These are phyloP conservation scores for Oligia fasciuncula DNA, from an alignment of 2,888 invertebrate genomes.

Conservation along the genomic window DNA sequence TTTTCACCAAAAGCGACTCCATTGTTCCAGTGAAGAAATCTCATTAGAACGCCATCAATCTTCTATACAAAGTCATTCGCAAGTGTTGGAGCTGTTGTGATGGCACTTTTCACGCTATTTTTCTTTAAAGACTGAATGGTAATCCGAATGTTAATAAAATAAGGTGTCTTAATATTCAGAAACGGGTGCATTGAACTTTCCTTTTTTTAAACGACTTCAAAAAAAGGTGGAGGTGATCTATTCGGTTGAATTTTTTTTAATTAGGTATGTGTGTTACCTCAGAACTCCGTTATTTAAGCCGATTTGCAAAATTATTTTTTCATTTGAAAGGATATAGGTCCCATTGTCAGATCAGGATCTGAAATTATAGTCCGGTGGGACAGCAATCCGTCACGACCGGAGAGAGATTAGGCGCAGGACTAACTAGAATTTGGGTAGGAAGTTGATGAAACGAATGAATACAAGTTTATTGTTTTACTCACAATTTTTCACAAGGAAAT, in stretches of 20 bases:
- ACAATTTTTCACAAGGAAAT: background rate
- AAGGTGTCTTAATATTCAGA: slow-evolving; percentile 23
- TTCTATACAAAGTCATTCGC: slow-evolving; percentile 63
- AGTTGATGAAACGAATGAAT: no score
- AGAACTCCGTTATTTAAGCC: no score
- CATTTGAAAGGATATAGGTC: no score
- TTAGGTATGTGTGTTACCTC: no score
- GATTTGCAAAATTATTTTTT: no score
- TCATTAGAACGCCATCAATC: slow-evolving; percentile 65
- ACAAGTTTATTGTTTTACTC: background rate
- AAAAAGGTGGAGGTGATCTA: no score
- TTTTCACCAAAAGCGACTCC: slow-evolving; percentile 54
- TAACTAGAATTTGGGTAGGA: no score
- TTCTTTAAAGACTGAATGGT: slow-evolving; percentile 47
- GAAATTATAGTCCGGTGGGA: no score
- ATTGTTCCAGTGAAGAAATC: slow-evolving; percentile 61
- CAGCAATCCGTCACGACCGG: no score
- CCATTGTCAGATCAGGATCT: no score
- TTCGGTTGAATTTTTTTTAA: no score
- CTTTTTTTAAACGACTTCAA: background rate
- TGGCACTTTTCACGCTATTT: slow-evolving; percentile 62
- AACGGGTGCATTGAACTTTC: background rate
- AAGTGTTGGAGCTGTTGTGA: slow-evolving; percentile 60
- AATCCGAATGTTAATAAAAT: slow-evolving; percentile 34
- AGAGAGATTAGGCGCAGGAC: no score